A percentile compares a stretch with the other conserved stretches of the same genome.
phyloP scores from a whole-genome alignment of 2,797 vertebrate species.

The Siniperca undulata region DNA sequence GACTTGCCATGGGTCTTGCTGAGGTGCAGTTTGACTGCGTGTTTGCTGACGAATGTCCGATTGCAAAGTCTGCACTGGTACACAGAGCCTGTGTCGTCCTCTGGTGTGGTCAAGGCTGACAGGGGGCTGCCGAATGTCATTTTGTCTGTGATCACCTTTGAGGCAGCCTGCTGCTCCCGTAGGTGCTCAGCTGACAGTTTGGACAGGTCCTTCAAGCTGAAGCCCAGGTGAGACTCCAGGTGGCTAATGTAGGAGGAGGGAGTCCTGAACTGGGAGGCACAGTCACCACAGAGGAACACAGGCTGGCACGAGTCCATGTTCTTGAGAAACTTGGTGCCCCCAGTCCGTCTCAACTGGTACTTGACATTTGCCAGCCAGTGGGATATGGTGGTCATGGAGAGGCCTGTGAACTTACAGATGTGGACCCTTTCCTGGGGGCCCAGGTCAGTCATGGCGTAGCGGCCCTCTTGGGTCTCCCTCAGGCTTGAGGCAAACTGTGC shows the following conservation, averaged over 20 bases:
- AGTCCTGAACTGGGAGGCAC: constrained; percentile 99
- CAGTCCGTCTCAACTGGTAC: constrained; percentile 99
- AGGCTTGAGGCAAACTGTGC: constrained; percentile 99
- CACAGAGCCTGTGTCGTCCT: constrained; percentile 97
- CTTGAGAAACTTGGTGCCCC: constrained; percentile 99
- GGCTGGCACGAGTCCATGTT: constrained; percentile 99
- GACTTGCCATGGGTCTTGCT: constrained; percentile 99
- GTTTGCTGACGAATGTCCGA: constrained; percentile 99
- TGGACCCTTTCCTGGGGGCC: constrained; percentile 99
- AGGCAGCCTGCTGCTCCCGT: constrained; percentile 97
- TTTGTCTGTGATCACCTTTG: constrained; percentile 96
- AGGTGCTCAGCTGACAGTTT: constrained; percentile 98
- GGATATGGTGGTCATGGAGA: constrained; percentile 99
- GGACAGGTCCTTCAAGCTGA: constrained; percentile 99
- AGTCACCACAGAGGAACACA: constrained; percentile 99
- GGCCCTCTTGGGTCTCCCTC: constrained; percentile 95
- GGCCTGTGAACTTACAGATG: constrained; percentile 99
- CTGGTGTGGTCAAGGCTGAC: constrained; percentile 83
- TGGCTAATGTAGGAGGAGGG: constrained; percentile 97
- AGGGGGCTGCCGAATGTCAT: constrained; percentile 93
- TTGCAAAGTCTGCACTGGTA: constrained; percentile 99
- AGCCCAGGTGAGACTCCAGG: constrained; percentile 99
- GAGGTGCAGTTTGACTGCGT: constrained; percentile 99
- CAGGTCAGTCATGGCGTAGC: constrained; percentile 98
- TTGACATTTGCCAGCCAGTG: constrained; percentile 99